phyloP scores from a whole-genome alignment of 2,797 vertebrate genomes.

The Fratercula arctica region DNA sequence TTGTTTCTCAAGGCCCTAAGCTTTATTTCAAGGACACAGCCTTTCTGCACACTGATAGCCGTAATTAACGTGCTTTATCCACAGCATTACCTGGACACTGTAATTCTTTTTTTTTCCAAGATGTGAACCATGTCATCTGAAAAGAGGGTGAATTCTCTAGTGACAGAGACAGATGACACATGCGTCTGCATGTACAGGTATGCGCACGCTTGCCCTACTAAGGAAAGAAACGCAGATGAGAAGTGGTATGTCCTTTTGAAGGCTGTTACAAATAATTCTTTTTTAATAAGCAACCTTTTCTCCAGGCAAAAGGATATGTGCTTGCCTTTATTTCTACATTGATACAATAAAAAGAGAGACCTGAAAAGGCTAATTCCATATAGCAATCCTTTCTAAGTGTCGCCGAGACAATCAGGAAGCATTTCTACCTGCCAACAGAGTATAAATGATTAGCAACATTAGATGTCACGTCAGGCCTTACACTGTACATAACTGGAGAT shows the following conservation, averaged over 20 bases:
- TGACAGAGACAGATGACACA: not conserved
- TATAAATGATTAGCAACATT: not conserved
- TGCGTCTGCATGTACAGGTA: not conserved
- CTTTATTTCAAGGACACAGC: not conserved
- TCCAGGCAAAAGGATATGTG: not conserved
- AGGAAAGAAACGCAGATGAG: not conserved
- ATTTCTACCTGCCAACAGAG: not conserved
- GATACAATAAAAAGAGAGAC: not conserved
- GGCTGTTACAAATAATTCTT: not conserved
- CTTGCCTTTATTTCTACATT: not conserved
- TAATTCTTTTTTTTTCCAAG: not conserved
- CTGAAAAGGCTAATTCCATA: not conserved
- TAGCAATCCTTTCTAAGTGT: not conserved
- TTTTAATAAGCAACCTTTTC: not conserved
- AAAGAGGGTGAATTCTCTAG: not conserved
- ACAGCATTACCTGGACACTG: not conserved
- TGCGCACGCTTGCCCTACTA: not conserved
- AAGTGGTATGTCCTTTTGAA: not conserved
- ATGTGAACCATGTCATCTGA: not conserved
- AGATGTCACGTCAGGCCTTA: not conserved
- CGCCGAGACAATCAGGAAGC: not conserved
- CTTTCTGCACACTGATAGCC: not conserved
- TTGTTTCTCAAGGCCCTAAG: not conserved
- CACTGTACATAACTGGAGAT: not conserved
- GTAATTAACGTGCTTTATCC: not conserved